These are phyloP conservation scores for Capricornis sumatraensis DNA, from an alignment of 2,113 vertebrate genomes.

Conservation along the genomic window DNA sequence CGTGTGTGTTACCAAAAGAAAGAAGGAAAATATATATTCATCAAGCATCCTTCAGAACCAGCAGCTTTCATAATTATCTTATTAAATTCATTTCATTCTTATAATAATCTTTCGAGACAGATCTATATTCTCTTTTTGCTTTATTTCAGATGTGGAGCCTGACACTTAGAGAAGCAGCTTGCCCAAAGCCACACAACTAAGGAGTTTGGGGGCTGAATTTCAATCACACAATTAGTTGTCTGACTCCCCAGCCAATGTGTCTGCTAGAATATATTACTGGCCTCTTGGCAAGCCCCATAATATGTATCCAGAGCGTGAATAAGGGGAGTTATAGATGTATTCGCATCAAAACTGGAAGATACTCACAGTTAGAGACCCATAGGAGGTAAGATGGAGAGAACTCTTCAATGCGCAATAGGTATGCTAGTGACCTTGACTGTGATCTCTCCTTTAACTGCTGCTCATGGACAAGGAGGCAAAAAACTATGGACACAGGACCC, in stretches of 20 bases:
- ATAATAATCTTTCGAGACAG: not conserved
- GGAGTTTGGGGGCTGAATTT: not conserved
- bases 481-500: not conserved
- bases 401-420: not conserved
- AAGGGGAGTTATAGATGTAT: too few species aligned
- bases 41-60: not conserved
- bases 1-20: not conserved
- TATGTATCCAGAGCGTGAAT: not conserved
- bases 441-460: not conserved
- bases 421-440: not conserved
- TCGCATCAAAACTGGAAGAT: not conserved
- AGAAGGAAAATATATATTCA: not conserved
- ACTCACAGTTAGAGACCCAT: not conserved
- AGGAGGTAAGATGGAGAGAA: not conserved
- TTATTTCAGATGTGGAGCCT: not conserved
- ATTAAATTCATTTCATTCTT: not conserved
- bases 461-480: not conserved
- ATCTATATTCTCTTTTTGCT: not conserved
- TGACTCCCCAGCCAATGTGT: not conserved
- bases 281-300: not conserved
- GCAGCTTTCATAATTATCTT: not conserved
- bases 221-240: not conserved
- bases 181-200: not conserved
- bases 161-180: not conserved
- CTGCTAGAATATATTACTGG: not conserved